Percentiles rank a stretch among this genome's conserved stretches.
Conservation (phyloP, 2,797 vertebrate genomes). For the Mionectes olivaceus region DNA sequence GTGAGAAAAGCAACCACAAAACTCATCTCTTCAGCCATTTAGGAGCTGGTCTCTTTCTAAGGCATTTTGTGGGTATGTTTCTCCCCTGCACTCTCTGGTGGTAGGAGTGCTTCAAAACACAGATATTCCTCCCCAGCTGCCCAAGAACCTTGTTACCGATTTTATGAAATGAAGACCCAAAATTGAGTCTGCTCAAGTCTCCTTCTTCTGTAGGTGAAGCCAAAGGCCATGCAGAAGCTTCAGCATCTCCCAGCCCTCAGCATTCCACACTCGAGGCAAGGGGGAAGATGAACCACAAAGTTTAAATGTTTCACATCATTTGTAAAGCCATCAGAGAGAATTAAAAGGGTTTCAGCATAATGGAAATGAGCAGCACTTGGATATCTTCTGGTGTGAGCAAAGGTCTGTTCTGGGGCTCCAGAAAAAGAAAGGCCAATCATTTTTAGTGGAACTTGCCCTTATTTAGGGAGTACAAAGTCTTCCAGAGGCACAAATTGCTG, state of each 20-base stretch:
- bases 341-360: background rate
- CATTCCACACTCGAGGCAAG: background rate
- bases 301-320: background rate
- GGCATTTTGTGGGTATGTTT: background rate
- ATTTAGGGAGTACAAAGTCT: background rate
- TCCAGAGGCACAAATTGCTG: background rate
- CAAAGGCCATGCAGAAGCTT: background rate
- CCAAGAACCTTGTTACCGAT: background rate
- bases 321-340: background rate
- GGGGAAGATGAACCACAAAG: background rate
- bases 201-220: background rate
- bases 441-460: background rate
- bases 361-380: background rate
- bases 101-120: background rate
- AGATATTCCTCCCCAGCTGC: background rate
- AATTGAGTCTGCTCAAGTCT: background rate
- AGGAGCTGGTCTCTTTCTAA: background rate
- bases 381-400: background rate
- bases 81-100: background rate
- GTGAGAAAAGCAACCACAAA: background rate
- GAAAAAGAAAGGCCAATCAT: fast-evolving
- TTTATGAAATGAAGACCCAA: background rate
- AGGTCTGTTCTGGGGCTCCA: background rate
- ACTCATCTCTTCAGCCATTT: background rate
- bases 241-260: background rate